Evolutionary conservation across 2,888 invertebrate genomes (phyloP).

Genomic region (Drepana falcataria): DNA sequence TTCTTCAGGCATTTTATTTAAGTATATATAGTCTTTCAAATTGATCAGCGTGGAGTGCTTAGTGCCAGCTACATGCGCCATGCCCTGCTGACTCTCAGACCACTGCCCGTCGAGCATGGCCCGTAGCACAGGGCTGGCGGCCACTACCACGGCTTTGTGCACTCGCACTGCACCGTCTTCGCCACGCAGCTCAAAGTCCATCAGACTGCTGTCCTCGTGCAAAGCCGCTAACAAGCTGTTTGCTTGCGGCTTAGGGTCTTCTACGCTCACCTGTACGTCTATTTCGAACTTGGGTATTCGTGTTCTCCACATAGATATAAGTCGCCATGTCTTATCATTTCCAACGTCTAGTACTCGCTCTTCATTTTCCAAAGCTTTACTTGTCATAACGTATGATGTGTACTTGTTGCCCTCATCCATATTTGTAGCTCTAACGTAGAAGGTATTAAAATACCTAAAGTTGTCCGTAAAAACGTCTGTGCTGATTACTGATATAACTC

Average conservation of each 20-base stretch:
- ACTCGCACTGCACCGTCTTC: constrained; percentile 2
- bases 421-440: background rate
- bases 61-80: background rate
- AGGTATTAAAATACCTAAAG: background rate
- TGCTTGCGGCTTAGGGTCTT: background rate
- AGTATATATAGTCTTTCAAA: background rate
- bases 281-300: background rate
- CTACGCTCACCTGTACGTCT: background rate
- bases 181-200: constrained; percentile 5
- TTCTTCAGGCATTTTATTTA: constrained; percentile 1
- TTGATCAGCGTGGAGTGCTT: constrained; percentile 1
- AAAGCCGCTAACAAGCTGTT: constrained; percentile 1
- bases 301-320: background rate
- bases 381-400: background rate
- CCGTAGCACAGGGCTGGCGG: constrained; percentile 5
- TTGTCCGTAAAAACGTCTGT: background rate
- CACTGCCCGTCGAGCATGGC: constrained; percentile 4
- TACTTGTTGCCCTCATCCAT: background rate
- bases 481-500: background rate
- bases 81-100: background rate
- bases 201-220: constrained; percentile 2
- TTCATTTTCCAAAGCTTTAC: background rate
- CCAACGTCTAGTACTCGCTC: background rate
- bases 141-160: constrained; percentile 5
- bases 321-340: background rate